phyloP scores from a whole-genome alignment of 2,113 vertebrate species.

The Galemys pyrenaicus region DNA sequence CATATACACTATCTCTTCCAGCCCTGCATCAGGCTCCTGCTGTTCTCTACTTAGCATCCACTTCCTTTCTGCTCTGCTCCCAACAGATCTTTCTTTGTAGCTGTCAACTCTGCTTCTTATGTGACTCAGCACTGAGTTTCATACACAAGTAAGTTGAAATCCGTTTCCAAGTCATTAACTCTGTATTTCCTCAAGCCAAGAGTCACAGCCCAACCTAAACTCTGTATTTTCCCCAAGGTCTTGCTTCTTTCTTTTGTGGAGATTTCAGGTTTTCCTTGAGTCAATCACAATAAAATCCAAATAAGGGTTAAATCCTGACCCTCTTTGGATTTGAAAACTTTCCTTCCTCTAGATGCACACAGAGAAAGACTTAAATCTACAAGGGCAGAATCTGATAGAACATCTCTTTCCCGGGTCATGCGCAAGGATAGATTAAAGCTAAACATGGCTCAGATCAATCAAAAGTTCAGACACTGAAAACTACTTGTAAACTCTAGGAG shows the following conservation, averaged over 20 bases:
- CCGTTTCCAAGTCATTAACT: slow-evolving; percentile 61
- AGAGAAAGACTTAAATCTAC: slow-evolving; percentile 18
- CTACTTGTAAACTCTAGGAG: slow-evolving; percentile 18
- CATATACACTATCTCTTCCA: slow-evolving; percentile 13
- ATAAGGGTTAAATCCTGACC: slow-evolving; percentile 66
- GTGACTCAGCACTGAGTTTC: slow-evolving; percentile 46
- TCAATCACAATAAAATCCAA: slow-evolving; percentile 42
- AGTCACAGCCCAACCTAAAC: slow-evolving; percentile 37
- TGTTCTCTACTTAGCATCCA: neutral
- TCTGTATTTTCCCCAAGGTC: neutral
- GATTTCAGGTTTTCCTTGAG: neutral
- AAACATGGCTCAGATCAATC: slow-evolving; percentile 72
- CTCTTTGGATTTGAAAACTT: slow-evolving; percentile 50
- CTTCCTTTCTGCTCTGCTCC: slow-evolving; percentile 32
- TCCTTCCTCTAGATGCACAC: slow-evolving; percentile 18
- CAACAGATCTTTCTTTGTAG: neutral
- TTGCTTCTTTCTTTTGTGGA: slow-evolving; percentile 44
- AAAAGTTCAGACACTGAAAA: slow-evolving; percentile 63
- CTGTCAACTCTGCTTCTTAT: slow-evolving; percentile 34
- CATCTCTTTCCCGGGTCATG: slow-evolving; percentile 60
- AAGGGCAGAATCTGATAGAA: slow-evolving; percentile 62
- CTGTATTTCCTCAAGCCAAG: slow-evolving; percentile 34
- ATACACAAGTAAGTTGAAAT: slow-evolving; percentile 34
- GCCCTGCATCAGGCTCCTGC: neutral
- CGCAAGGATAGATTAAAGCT: slow-evolving; percentile 74